Conservation (phyloP, 2,888 invertebrate genomes). For the Clitarchus hookeri region DNA sequence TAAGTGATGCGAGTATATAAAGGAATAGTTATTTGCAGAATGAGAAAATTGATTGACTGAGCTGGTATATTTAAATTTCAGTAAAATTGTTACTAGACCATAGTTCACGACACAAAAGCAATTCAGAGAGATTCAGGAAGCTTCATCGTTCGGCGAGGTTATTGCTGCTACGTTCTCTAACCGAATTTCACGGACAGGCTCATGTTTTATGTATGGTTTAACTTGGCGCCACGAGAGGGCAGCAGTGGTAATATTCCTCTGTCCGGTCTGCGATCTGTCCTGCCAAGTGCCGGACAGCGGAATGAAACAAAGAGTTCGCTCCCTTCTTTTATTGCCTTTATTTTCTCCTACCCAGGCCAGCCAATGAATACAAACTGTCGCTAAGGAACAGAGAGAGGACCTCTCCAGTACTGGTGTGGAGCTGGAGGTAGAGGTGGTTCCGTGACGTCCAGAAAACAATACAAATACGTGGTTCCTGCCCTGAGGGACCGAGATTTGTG, state of each 20-base stretch:
- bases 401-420: not conserved
- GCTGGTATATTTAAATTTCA: too few species aligned
- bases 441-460: not conserved
- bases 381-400: not conserved
- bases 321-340: not conserved
- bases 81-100: too few species aligned
- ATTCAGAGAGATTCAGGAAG: too few species aligned
- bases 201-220: not conserved
- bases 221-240: not conserved
- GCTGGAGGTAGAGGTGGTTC: too few species aligned
- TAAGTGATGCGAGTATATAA: too few species aligned
- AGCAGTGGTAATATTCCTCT: not conserved
- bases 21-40: too few species aligned
- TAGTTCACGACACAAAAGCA: too few species aligned
- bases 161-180: not conserved
- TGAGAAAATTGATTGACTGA: too few species aligned
- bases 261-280: not conserved
- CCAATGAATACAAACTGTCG: constrained; percentile 31
- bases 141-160: too few species aligned
- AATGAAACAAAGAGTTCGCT: not conserved
- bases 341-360: not conserved
- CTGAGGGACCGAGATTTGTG: not conserved
- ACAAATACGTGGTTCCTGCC: not conserved
- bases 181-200: not conserved
- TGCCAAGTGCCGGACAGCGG: not conserved